Percentiles rank a stretch among this genome's conserved stretches.
These are phyloP conservation scores for Zophobas morio DNA, from an alignment of 1,140 invertebrate species.

Conservation along the genomic window DNA sequence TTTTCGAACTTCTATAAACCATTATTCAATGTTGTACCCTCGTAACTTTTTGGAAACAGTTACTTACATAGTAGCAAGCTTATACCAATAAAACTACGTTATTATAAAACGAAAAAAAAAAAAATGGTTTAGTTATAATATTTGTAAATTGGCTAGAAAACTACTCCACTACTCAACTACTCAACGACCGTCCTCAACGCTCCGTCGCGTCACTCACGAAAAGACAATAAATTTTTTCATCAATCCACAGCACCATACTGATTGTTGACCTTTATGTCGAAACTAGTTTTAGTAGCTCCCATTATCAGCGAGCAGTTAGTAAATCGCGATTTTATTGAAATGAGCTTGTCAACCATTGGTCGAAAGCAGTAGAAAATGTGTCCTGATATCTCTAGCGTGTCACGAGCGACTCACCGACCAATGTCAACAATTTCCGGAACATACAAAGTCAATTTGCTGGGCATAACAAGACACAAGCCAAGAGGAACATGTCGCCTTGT, in stretches of 20 bases:
- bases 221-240: too few species aligned
- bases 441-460: constrained; percentile 58
- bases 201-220: too few species aligned
- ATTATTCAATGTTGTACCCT: too few species aligned
- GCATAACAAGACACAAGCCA: constrained; percentile 35
- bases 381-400: constrained; percentile 48
- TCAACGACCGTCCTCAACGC: too few species aligned
- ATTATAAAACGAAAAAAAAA: too few species aligned
- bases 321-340: constrained; percentile 47
- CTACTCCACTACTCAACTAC: too few species aligned
- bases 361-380: constrained; percentile 39
- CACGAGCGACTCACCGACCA: constrained; percentile 52
- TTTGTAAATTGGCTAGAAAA: too few species aligned
- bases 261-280: constrained; percentile 7
- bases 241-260: not conserved
- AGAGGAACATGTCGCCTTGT: constrained; percentile 25
- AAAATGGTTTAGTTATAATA: too few species aligned
- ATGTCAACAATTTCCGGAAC: constrained; percentile 57
- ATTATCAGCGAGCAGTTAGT: constrained; percentile 13
- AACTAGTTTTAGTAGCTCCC: constrained; percentile 27
- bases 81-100: too few species aligned
- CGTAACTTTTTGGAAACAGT: too few species aligned
- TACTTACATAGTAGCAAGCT: too few species aligned
- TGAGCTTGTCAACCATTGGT: constrained; percentile 44
- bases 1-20: too few species aligned